A percentile compares a stretch with the other conserved stretches of the same genome.
phyloP scores from a whole-genome alignment of 2,113 vertebrate species.

The Proterorhinus semilunaris region DNA sequence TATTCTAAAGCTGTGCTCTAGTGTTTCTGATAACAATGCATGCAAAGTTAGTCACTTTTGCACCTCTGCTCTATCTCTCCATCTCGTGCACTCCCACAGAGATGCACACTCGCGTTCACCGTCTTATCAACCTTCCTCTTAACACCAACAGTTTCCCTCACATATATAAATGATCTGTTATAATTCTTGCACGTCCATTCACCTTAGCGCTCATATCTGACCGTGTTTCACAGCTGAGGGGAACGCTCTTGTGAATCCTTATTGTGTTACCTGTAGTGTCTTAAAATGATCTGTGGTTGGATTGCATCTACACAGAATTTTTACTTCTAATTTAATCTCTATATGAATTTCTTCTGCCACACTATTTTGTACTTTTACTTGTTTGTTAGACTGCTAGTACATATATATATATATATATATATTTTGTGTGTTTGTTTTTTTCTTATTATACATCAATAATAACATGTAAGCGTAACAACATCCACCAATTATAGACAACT shows the following conservation, averaged over 20 bases:
- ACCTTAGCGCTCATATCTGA: neutral
- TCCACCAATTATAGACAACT: too few relatives aligned
- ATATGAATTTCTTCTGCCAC: too few relatives aligned
- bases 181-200: conserved; percentile 19
- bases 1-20: conserved; percentile 68
- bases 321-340: too few relatives aligned
- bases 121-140: conserved; percentile 20
- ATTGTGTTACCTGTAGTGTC: neutral
- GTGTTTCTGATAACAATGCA: conserved; percentile 61
- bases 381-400: too few relatives aligned
- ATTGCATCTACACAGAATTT: too few relatives aligned
- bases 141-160: conserved; percentile 39
- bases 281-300: too few relatives aligned
- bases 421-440: too few relatives aligned
- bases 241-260: conserved; percentile 4
- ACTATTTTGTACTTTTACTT: too few relatives aligned
- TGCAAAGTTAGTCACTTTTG: conserved; percentile 43
- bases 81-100: conserved; percentile 49
- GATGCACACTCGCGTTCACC: conserved; percentile 40
- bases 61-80: conserved; percentile 33
- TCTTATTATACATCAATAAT: too few relatives aligned
- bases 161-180: conserved; percentile 40
- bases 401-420: too few relatives aligned
- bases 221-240: conserved; percentile 3
- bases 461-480: too few relatives aligned